phyloP scores from a whole-genome alignment of 2,113 vertebrate genomes.

The Vicugna pacos region DNA sequence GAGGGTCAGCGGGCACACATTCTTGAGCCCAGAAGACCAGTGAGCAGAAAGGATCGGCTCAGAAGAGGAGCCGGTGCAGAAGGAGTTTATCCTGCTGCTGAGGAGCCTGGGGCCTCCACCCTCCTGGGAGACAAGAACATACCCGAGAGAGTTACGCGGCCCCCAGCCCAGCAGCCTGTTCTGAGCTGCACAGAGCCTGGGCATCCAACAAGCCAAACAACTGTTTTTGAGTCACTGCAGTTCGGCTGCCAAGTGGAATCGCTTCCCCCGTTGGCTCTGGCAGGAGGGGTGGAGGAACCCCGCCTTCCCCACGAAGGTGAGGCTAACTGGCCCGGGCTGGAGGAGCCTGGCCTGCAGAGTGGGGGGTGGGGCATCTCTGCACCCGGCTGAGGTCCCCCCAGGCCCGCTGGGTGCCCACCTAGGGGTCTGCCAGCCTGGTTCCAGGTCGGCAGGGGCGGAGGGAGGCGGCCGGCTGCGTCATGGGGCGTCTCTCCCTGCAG shows the following conservation, averaged over 20 bases:
- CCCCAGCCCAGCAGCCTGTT: slow-evolving; percentile 77
- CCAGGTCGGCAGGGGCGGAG: not conserved
- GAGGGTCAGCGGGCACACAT: not conserved
- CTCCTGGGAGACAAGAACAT: not conserved
- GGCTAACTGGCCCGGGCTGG: not conserved
- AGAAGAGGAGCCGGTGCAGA: not conserved
- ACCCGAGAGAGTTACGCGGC: slow-evolving; percentile 73
- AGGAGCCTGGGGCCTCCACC: not conserved
- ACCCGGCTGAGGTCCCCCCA: not conserved
- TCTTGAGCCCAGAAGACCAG: not conserved
- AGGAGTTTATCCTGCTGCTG: not conserved
- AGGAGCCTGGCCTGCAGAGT: not conserved
- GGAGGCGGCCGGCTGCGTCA: not conserved
- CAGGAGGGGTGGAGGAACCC: slow-evolving; percentile 75
- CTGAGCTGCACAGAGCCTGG: slow-evolving; percentile 65
- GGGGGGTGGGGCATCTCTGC: not conserved
- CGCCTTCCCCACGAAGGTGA: not conserved
- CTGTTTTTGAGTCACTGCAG: slow-evolving; percentile 82
- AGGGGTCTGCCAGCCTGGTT: not conserved
- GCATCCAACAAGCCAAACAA: slow-evolving; percentile 84
- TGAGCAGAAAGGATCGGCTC: not conserved
- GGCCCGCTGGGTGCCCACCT: not conserved
- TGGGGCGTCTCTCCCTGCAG: not conserved
- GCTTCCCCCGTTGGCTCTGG: slow-evolving; percentile 83
- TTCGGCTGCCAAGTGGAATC: slow-evolving; percentile 82